Conservation (phyloP, 2,888 invertebrate species). For the Chloroclysta siterata region DNA sequence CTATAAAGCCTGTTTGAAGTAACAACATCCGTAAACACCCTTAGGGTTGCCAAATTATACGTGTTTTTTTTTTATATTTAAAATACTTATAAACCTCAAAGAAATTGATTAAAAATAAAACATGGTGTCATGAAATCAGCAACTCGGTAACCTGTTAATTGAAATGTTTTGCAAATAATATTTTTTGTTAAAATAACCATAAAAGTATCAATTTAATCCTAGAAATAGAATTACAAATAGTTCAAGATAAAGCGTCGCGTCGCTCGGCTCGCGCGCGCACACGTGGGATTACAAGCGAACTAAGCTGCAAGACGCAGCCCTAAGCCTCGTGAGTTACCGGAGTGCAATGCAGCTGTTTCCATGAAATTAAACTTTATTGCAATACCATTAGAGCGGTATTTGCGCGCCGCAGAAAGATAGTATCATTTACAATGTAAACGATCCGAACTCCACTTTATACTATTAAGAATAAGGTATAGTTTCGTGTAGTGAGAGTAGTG, state of each 20-base stretch:
- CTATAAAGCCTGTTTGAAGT: conserved; percentile 14
- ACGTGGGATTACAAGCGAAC: conserved; percentile 20
- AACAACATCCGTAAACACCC: background rate
- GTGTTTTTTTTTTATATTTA: background rate
- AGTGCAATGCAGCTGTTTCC: conserved; percentile 26
- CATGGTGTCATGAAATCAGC: too few species aligned
- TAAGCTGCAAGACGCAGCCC: conserved; percentile 30
- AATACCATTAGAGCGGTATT: conserved; percentile 26
- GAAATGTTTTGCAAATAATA: too few species aligned
- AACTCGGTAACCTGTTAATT: too few species aligned
- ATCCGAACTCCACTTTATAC: conserved; percentile 19
- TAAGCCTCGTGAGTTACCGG: conserved; percentile 26
- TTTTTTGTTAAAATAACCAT: too few species aligned
- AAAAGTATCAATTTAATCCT: background rate
- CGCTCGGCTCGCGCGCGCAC: conserved; percentile 3
- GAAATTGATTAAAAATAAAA: too few species aligned
- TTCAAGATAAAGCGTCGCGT: background rate
- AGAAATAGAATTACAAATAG: background rate
- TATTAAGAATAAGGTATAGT: conserved; percentile 15
- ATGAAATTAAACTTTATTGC: conserved; percentile 29
- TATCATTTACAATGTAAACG: conserved; percentile 4
- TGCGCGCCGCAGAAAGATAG: conserved; percentile 16
- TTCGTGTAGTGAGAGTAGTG: conserved; percentile 20
- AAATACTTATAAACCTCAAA: too few species aligned
- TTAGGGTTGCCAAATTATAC: background rate